Percentiles rank a stretch among this genome's conserved stretches.
phyloP scores from a whole-genome alignment of 2,797 vertebrate genomes.

The Gallinago nigripennis region DNA sequence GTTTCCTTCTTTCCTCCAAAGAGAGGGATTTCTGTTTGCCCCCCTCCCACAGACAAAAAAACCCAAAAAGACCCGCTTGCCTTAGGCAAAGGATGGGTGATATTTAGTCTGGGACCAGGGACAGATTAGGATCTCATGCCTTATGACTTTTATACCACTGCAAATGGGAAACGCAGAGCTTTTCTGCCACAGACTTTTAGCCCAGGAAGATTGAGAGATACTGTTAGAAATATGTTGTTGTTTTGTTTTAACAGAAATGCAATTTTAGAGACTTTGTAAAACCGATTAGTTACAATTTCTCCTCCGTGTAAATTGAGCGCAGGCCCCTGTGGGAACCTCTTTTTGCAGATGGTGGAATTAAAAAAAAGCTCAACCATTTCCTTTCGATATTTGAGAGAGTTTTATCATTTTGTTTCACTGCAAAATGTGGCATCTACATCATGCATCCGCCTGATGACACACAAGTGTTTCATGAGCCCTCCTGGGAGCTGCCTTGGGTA shows the following conservation, averaged over 20 bases:
- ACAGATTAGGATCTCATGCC: constrained; percentile 14
- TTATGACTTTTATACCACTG: constrained; percentile 18
- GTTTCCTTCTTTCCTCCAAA: constrained; percentile 27
- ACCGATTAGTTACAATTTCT: constrained; percentile 12
- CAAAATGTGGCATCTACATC: neutral
- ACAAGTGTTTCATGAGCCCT: neutral
- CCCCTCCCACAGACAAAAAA: neutral
- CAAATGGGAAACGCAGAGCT: neutral
- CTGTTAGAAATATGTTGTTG: neutral
- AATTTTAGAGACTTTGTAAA: neutral
- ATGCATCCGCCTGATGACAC: neutral
- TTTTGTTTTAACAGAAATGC: neutral
- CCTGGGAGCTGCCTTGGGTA: neutral
- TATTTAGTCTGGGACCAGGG: constrained; percentile 18
- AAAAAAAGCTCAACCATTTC: neutral
- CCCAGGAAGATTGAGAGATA: neutral
- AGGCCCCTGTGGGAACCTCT: neutral
- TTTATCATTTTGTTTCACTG: neutral
- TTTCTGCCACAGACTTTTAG: constrained; percentile 26
- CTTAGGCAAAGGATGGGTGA: constrained; percentile 2
- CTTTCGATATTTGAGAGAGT: neutral
- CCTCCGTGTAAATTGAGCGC: neutral
- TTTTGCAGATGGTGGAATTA: neutral
- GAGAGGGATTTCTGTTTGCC: neutral
- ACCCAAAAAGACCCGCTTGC: neutral